Evolutionary conservation across 2,797 vertebrate species (phyloP).

Genomic region (Tympanoctomys barrerae): DNA sequence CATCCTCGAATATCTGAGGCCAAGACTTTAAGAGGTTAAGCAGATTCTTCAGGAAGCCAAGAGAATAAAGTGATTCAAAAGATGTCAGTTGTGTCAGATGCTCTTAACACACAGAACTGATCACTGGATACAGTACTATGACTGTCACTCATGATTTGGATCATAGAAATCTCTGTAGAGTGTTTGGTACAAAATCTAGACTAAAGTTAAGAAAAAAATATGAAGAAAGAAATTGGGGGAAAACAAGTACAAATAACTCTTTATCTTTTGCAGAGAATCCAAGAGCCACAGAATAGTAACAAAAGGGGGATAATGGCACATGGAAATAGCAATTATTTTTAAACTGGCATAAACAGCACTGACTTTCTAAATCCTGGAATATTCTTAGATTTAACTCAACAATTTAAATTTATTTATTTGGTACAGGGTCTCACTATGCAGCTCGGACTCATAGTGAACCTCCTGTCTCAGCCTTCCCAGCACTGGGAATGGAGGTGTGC

Average conservation of each 20-base stretch:
- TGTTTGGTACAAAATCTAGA: neutral
- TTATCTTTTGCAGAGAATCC: neutral
- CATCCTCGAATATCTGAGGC: neutral
- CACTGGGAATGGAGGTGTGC: too few species aligned
- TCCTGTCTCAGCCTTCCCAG: too few species aligned
- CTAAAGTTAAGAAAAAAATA: neutral
- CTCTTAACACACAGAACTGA: neutral
- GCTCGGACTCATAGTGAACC: too few species aligned
- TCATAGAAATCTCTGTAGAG: neutral
- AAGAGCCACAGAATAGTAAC: neutral
- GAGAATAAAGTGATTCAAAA: slow-evolving; percentile 27
- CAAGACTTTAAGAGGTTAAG: neutral
- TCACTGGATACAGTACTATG: neutral
- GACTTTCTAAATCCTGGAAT: neutral
- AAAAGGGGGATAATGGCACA: neutral
- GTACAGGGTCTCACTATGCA: too few species aligned
- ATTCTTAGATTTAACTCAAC: slow-evolving; percentile 34
- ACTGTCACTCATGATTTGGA: neutral
- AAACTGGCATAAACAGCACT: neutral
- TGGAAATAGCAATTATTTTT: neutral
- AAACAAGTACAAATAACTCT: neutral
- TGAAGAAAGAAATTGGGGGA: neutral
- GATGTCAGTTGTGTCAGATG: neutral
- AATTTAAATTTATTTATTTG: neutral
- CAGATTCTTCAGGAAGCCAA: slow-evolving; percentile 41